These are phyloP conservation scores for Patella caerulea DNA, from an alignment of 2,888 invertebrate genomes.

Conservation along the genomic window DNA sequence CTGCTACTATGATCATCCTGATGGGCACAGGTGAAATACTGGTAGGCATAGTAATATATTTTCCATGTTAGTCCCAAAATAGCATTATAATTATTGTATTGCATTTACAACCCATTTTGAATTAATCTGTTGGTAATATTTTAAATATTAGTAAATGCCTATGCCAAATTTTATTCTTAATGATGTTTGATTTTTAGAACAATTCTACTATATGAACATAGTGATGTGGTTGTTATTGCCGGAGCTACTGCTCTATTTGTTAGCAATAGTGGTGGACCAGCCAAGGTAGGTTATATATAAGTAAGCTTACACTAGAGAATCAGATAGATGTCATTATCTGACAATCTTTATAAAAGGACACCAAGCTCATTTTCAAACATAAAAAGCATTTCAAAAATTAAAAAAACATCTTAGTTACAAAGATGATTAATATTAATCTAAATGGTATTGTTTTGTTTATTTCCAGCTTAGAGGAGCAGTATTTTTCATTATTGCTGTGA, in stretches of 20 bases:
- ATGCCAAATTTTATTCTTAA: background rate
- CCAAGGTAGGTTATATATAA: conserved; percentile 65
- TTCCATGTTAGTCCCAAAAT: no score
- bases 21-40: no score
- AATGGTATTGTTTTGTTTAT: conserved; percentile 8
- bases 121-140: background rate
- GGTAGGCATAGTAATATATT: no score
- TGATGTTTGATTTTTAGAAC: conserved; percentile 53
- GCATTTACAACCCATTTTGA: background rate
- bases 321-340: no score
- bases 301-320: no score
- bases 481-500: conserved; percentile 72
- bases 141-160: background rate
- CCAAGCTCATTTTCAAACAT: no score
- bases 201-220: conserved; percentile 74
- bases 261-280: conserved; percentile 69
- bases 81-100: background rate
- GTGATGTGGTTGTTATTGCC: conserved; percentile 72
- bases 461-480: conserved; percentile 71
- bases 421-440: background rate
- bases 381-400: no score
- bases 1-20: no score
- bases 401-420: background rate
- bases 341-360: no score
- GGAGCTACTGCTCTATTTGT: conserved; percentile 73